Percentiles rank a stretch among this genome's conserved stretches.
phyloP scores from a whole-genome alignment of 2,888 invertebrate species.

The Choristoneura rosaceana region DNA sequence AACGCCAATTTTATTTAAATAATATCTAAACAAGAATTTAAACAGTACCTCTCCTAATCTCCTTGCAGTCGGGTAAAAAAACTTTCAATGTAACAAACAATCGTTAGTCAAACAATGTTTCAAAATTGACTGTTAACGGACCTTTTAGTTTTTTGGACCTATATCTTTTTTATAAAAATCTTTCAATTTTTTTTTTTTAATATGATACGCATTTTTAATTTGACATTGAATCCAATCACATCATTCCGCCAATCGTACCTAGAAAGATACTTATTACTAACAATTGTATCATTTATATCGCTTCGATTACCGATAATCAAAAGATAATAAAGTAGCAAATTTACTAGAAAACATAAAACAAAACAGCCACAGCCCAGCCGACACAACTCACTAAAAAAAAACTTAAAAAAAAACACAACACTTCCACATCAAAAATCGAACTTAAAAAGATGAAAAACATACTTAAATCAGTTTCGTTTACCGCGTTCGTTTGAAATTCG shows the following conservation, averaged over 20 bases:
- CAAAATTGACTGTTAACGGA: no score
- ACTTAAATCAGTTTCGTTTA: slow-evolving; percentile 69
- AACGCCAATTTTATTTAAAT: neutral
- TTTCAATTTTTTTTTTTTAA: no score
- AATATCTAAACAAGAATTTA: no score
- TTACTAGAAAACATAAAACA: slow-evolving; percentile 28
- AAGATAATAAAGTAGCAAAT: slow-evolving; percentile 25
- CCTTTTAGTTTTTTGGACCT: no score
- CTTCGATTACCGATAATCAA: slow-evolving; percentile 31
- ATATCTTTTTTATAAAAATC: no score
- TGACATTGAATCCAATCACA: slow-evolving; percentile 20
- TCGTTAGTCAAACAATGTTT: no score
- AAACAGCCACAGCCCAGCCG: slow-evolving; percentile 29
- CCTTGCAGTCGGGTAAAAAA: no score
- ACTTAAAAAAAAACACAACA: slow-evolving; percentile 61
- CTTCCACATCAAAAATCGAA: slow-evolving; percentile 36
- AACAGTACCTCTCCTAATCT: no score
- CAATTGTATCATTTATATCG: slow-evolving; percentile 18
- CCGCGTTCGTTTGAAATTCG: slow-evolving; percentile 40
- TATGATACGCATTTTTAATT: neutral
- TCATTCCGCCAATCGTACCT: slow-evolving; percentile 9
- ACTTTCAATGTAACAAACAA: no score
- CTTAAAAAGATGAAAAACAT: slow-evolving; percentile 67
- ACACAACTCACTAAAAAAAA: slow-evolving; percentile 32
- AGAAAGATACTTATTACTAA: slow-evolving; percentile 12